Evolutionary conservation across 2,888 invertebrate species (phyloP).

Genomic region (Sialis lutaria): DNA sequence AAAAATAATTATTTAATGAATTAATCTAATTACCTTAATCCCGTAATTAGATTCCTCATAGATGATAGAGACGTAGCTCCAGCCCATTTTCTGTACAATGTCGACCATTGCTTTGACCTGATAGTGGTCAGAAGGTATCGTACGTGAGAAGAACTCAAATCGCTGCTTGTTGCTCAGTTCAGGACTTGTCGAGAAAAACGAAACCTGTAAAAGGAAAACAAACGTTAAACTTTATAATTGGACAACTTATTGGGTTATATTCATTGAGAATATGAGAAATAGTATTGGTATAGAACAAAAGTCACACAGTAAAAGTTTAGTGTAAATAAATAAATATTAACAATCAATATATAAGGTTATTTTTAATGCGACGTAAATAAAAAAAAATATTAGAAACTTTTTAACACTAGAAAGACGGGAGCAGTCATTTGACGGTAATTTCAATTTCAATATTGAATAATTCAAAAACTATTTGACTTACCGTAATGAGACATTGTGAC

Average conservation of each 20-base stretch:
- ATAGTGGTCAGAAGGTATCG: conserved; percentile 87
- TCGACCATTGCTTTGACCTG: conserved; percentile 93
- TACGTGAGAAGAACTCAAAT: conserved; percentile 86
- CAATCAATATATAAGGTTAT: not conserved
- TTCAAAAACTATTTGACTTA: no score
- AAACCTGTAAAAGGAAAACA: conserved; percentile 47
- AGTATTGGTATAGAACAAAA: no score
- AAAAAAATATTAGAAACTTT: no score
- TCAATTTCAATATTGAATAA: no score
- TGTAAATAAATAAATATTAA: no score
- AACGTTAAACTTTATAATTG: not conserved
- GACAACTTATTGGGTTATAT: not conserved
- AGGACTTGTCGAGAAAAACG: conserved; percentile 89
- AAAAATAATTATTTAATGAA: not conserved
- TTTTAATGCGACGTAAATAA: no score
- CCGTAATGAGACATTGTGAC: no score
- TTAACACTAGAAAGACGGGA: no score
- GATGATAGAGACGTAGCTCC: conserved; percentile 90
- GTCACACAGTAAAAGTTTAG: no score
- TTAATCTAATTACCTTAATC: conserved; percentile 52
- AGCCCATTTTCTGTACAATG: conserved; percentile 67
- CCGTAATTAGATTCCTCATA: conserved; percentile 95
- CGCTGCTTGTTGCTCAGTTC: conserved; percentile 87
- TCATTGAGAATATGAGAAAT: no score
- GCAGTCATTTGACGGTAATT: no score